Percentiles rank a stretch among this genome's conserved stretches.
phyloP scores from a whole-genome alignment of 2,888 invertebrate genomes.

The Epinotia ramella region DNA sequence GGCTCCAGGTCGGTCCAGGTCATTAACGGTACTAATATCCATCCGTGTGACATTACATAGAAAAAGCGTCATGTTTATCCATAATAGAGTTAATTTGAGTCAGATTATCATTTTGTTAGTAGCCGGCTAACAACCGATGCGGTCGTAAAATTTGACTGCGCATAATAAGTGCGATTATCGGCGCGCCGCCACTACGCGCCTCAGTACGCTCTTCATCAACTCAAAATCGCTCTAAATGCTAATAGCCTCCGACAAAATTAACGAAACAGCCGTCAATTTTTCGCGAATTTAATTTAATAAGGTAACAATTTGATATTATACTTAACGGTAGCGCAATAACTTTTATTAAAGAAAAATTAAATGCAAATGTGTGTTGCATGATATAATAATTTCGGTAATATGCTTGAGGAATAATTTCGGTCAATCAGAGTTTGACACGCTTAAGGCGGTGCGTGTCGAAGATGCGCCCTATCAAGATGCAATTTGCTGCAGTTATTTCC shows the following conservation, averaged over 20 bases:
- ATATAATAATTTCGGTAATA: slow-evolving; percentile 36
- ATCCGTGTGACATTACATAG: slow-evolving; percentile 67
- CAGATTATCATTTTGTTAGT: slow-evolving; percentile 75
- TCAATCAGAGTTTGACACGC: slow-evolving; percentile 43
- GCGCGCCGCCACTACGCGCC: slow-evolving; percentile 63
- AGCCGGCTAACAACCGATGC: slow-evolving; percentile 76
- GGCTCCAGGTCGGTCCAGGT: slow-evolving; percentile 40
- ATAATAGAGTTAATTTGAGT: slow-evolving; percentile 76
- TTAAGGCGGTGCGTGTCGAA: slow-evolving; percentile 45
- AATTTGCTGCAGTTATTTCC: slow-evolving; percentile 43
- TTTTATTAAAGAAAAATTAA: slow-evolving; percentile 69
- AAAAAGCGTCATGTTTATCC: slow-evolving; percentile 66
- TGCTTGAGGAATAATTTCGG: slow-evolving; percentile 40
- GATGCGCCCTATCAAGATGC: slow-evolving; percentile 43
- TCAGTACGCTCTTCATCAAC: slow-evolving; percentile 74
- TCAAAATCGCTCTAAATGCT: slow-evolving; percentile 81
- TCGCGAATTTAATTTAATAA: slow-evolving; percentile 76
- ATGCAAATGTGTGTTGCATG: slow-evolving; percentile 55
- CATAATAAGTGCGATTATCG: slow-evolving; percentile 81
- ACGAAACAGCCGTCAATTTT: slow-evolving; percentile 74
- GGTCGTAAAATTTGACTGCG: slow-evolving; percentile 84
- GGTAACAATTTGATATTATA: slow-evolving; percentile 70
- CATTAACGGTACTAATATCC: slow-evolving; percentile 67
- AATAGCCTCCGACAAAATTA: slow-evolving; percentile 73
- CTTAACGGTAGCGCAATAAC: slow-evolving; percentile 50